Base-by-base conservation (phyloP, 1,140 invertebrate species). In the Drosophila albomicans region DNA sequence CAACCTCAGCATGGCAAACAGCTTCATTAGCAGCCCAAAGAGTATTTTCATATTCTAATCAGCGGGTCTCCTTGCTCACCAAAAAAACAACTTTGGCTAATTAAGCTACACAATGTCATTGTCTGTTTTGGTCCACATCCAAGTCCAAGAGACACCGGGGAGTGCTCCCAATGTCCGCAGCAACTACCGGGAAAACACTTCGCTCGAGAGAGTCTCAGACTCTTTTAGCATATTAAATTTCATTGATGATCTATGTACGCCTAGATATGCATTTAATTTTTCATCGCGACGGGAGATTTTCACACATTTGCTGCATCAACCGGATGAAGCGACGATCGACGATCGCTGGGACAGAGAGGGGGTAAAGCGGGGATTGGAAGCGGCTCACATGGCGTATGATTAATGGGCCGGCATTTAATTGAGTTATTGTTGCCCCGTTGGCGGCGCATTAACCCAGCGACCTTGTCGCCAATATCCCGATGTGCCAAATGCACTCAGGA, bases 211-310 rank as follows among this genome's bases (percentile, higher is more conserved):
- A 15, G 8, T 35, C 51, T 54, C 51, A 45, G 35, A 57, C 49
- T 25, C 58, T 69, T 63, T 52, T 38, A 51, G 78, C 87, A 91
- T 91, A 91, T 91, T 91, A 91, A 87, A 81, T 91, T 91, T 91
- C 87, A 91, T 91, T 91, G 87, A 87, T 91, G 87, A 91, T 91
- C 87, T 77, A 91, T 73, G 82, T 75, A 68, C 78, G 45, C 81
- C 72, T 79, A 91, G 84, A 84, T 67, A 77, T 91, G 82, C 87
- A 91, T 91, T 91, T 87, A 87, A 87, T 91, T 91, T 90, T 91
- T 91, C 82, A 87, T 84, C 87, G 46, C 87, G 67, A 76, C 87
- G 82, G 87, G 87, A 84, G 79, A 91, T 87, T 91, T 91, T 91
- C 87, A 91, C 87, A 91, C 87, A 84, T 91, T 80, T 61, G 45